Evolutionary conservation across 1,140 invertebrate species (phyloP).

Genomic region (Penaeus indicus): DNA sequence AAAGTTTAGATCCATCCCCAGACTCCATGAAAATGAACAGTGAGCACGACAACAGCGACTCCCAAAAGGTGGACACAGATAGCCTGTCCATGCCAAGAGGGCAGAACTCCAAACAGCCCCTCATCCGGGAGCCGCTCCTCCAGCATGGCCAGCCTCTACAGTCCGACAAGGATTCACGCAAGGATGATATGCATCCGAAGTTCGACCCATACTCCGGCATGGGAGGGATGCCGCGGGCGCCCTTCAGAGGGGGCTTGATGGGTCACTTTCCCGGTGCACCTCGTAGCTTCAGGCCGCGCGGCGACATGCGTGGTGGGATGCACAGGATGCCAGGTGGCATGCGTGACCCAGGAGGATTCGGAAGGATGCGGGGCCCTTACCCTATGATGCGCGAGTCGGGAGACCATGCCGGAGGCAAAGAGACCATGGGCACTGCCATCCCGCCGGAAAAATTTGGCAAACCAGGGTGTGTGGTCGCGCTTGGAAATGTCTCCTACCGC

Average conservation of each 20-base stretch:
- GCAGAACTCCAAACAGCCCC: background rate
- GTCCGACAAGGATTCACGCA: background rate
- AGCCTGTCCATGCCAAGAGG: background rate
- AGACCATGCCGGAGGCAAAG: slow-evolving; percentile 38
- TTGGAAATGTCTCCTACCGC: slow-evolving; percentile 89
- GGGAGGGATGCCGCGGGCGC: background rate
- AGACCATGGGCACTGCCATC: slow-evolving; percentile 64
- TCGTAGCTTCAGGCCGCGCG: slow-evolving; percentile 27
- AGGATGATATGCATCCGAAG: background rate
- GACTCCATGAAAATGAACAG: no score
- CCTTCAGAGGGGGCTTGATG: slow-evolving; percentile 38
- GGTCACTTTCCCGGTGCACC: slow-evolving; percentile 32
- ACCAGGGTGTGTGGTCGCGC: slow-evolving; percentile 84
- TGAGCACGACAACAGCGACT: background rate
- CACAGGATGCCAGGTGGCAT: slow-evolving; percentile 50
- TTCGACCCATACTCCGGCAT: background rate
- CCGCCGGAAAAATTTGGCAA: slow-evolving; percentile 78
- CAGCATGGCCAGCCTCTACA: background rate
- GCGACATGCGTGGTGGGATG: slow-evolving; percentile 49
- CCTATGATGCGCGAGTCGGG: slow-evolving; percentile 53
- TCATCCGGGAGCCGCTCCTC: background rate
- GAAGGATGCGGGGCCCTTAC: slow-evolving; percentile 24
- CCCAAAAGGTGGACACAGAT: background rate
- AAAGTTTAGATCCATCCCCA: no score
- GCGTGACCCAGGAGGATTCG: slow-evolving; percentile 55